Evolutionary conservation across 1,140 invertebrate genomes (phyloP), one percentile per base, ranked within the genome.

Genomic region (Solenopsis fugax): DNA sequence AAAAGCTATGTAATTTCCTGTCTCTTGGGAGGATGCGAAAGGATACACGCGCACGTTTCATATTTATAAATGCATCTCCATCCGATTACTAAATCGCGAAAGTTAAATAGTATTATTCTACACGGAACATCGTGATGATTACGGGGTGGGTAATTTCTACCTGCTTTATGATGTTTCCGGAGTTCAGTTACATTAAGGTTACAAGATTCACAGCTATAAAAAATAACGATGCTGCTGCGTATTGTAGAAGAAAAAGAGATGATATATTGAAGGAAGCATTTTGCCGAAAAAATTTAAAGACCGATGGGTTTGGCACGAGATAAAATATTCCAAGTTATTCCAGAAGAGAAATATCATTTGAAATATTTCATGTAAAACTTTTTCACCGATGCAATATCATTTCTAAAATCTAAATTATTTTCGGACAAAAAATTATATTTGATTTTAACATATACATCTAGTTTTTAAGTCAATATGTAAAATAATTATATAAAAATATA

Each of bases 31-130:
- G 64, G 64, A 65, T 7, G 65, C 34, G 9, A 18, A 3, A 29
- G 12, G 24, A 65, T 52, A 80, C 48, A 41, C 29, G 76, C 29
- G 60, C 60, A 76, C 52, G n/a, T 37, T 67, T 80, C 37, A 80
- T 67, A 80, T 80, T 80, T 45, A 80, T 80, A 67, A 80, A 67
- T 80, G 76, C 29, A 34, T 80, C 29, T 80, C 29, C n/a, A 13
- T 52, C 60, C 62, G 29, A 80, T 80, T 67, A 67, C 60, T 80
- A 48, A 67, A 80, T 80, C 54, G 60, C 60, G 29, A 80, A 78
- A 80, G 62, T 80, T 80, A 52, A 80, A 78, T 64, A 37, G 60
- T 58, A 58, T 62, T 77, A 60, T 77, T 80, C 62, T 41, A 37
- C 60, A 48, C 45, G 18, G 7, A 29, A 13, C 60, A 34, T 78